Conservation (phyloP, 2,797 vertebrate species). For the Syngnathus rostellatus region DNA sequence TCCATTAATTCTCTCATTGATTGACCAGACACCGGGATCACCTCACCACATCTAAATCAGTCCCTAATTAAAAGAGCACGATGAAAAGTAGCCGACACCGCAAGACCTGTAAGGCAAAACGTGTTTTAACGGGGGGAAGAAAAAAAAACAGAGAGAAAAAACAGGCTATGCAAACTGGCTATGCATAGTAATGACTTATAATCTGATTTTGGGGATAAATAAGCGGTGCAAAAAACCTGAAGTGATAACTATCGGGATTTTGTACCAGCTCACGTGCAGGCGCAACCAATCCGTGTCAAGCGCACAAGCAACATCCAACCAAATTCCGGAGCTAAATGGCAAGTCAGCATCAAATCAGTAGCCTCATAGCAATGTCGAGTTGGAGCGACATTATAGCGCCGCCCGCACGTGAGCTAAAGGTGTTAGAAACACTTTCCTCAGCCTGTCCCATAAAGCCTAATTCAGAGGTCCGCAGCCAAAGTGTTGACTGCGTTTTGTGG, state of each 20-base stretch:
- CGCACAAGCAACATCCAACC: neutral
- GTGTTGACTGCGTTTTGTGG: neutral
- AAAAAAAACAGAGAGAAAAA: conserved; percentile 14
- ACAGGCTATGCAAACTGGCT: neutral
- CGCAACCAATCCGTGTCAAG: neutral
- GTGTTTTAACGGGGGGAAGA: conserved; percentile 26
- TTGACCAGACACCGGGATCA: conserved; percentile 62
- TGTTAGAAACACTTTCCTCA: conserved; percentile 49
- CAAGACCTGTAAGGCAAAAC: conserved; percentile 52
- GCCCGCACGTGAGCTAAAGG: neutral
- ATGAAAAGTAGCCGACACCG: conserved; percentile 58
- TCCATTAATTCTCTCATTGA: conserved; percentile 63
- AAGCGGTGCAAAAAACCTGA: conserved; percentile 43
- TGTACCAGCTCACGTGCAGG: neutral
- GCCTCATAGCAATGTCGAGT: conserved; percentile 41
- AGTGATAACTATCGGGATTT: conserved; percentile 22
- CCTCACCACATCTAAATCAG: conserved; percentile 64
- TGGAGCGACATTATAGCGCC: neutral
- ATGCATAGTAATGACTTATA: conserved; percentile 47
- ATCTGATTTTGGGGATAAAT: conserved; percentile 50
- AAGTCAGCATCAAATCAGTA: neutral
- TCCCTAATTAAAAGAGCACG: conserved; percentile 65
- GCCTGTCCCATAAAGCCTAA: conserved; percentile 29
- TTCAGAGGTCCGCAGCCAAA: conserved; percentile 4
- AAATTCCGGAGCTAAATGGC: neutral